These are phyloP conservation scores for Drosophila lacteicornis DNA, from an alignment of 1,140 invertebrate genomes.

Conservation along the genomic window DNA sequence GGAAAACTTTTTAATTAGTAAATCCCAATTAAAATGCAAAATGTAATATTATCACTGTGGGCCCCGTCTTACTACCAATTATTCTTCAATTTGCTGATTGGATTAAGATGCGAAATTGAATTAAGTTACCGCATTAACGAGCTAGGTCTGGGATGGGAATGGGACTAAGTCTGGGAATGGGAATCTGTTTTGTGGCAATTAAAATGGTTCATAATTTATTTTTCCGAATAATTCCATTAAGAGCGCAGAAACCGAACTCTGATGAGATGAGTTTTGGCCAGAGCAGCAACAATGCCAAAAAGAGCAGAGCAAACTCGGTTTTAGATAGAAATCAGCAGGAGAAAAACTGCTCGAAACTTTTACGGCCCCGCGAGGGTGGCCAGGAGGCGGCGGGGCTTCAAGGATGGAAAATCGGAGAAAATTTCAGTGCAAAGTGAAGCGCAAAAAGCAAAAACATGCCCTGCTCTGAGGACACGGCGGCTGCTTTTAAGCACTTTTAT, in stretches of 20 bases:
- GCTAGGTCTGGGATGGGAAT: constrained; percentile 24
- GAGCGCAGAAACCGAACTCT: constrained; percentile 24
- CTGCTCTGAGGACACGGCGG: constrained; percentile 60
- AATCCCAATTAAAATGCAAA: constrained; percentile 78
- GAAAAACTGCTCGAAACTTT: constrained; percentile 63
- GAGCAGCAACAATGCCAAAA: constrained; percentile 22
- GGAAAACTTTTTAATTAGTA: constrained; percentile 76
- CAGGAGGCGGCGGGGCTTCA: neutral
- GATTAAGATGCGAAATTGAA: constrained; percentile 76
- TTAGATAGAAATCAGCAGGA: constrained; percentile 40
- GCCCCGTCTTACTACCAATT: constrained; percentile 47
- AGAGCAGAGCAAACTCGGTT: constrained; percentile 23
- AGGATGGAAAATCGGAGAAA: constrained; percentile 49
- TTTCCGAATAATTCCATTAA: constrained; percentile 66
- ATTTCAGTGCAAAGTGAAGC: constrained; percentile 65
- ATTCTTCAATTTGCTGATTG: constrained; percentile 78
- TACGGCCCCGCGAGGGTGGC: neutral
- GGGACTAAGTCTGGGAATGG: neutral
- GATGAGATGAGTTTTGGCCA: constrained; percentile 40
- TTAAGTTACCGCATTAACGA: constrained; percentile 74
- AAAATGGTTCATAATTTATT: constrained; percentile 60
- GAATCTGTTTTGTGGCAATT: constrained; percentile 60
- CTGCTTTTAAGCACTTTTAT: constrained; percentile 83
- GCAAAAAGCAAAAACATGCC: constrained; percentile 61
- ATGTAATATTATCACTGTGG: constrained; percentile 60